These are phyloP conservation scores for Limnephilus lunatus DNA, from an alignment of 2,888 invertebrate species.

Conservation along the genomic window DNA sequence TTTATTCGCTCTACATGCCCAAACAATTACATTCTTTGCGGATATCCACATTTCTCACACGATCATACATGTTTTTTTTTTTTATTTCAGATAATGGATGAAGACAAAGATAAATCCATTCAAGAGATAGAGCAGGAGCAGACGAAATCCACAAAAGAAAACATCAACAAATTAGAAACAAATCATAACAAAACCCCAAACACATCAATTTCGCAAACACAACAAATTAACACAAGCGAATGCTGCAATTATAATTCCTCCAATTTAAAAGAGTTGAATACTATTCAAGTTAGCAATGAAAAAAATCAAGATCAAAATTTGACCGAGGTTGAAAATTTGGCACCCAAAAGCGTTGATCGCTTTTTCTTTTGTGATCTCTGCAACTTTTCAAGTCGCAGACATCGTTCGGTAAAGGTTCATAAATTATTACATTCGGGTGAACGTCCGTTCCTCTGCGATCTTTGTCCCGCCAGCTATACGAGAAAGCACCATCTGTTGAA, in stretches of 20 bases:
- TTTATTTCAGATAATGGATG: background rate
- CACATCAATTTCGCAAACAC: background rate
- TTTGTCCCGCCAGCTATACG: slow-evolving; percentile 35
- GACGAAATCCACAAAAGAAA: too few relatives aligned
- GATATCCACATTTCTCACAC: too few relatives aligned
- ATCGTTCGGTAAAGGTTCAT: slow-evolving; percentile 18
- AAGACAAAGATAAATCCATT: background rate
- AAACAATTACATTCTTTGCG: too few relatives aligned
- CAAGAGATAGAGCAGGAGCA: background rate
- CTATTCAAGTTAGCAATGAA: background rate
- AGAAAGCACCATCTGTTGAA: slow-evolving; percentile 32
- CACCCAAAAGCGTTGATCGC: background rate
- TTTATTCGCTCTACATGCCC: too few relatives aligned
- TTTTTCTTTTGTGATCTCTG: slow-evolving; percentile 26
- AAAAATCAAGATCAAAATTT: background rate
- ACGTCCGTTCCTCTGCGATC: slow-evolving; percentile 39
- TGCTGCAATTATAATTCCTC: background rate
- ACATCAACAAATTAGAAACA: too few relatives aligned
- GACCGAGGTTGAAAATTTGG: background rate
- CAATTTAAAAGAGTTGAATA: background rate
- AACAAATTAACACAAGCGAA: background rate
- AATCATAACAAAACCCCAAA: background rate
- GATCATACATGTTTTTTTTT: too few relatives aligned
- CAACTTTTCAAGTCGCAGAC: slow-evolving; percentile 25
- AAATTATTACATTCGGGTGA: slow-evolving; percentile 31